Percentiles rank a stretch among this genome's conserved stretches.
Evolutionary conservation across 2,113 vertebrate species (phyloP).

Genomic region (Tiliqua scincoides): DNA sequence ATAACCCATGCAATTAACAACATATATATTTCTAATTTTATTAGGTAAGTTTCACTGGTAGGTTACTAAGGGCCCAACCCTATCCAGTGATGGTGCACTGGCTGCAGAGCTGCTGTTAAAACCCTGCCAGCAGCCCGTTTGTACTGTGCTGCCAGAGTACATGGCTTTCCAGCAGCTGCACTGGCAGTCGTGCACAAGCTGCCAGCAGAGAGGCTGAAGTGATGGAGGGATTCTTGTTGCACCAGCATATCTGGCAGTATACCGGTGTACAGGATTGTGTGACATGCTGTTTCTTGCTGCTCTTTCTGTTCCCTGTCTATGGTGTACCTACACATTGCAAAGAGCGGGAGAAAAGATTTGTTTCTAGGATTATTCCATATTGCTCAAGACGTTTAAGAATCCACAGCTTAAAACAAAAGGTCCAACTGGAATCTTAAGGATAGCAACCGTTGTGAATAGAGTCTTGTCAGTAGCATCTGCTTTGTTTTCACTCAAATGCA

Average conservation of each 20-base stretch:
- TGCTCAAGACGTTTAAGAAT: fast-evolving
- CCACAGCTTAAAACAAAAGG: fast-evolving
- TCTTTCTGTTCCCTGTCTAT: background rate
- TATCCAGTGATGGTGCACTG: no score
- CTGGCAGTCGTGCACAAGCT: no score
- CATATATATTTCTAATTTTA: background rate
- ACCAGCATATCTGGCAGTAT: no score
- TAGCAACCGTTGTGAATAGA: fast-evolving
- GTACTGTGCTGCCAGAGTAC: no score
- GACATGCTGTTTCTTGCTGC: background rate
- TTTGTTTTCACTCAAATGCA: background rate
- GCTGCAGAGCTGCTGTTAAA: no score
- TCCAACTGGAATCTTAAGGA: background rate
- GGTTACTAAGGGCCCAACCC: background rate
- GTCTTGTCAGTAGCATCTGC: background rate
- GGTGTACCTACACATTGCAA: fast-evolving
- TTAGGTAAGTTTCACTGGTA: background rate
- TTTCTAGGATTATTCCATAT: fast-evolving
- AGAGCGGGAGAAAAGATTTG: background rate
- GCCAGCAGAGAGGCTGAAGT: no score
- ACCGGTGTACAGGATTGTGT: no score
- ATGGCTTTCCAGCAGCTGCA: no score
- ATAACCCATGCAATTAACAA: background rate
- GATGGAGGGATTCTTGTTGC: no score
- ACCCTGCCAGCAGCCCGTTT: no score